A percentile compares a stretch with the other conserved stretches of the same genome.
Conservation (phyloP, 2,888 invertebrate genomes). For the Strigamia crassipes region DNA sequence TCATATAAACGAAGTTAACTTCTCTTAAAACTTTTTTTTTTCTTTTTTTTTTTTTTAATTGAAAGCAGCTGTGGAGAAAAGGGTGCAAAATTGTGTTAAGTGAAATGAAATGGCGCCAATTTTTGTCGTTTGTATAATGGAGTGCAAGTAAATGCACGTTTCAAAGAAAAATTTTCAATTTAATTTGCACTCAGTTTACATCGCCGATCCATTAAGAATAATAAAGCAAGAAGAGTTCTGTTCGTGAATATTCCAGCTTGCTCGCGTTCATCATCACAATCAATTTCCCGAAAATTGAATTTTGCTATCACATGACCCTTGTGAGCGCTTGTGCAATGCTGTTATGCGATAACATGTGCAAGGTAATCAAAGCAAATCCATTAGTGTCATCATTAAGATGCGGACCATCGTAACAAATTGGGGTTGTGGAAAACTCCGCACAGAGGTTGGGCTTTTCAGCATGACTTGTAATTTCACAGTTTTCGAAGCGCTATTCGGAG, state of each 20-base stretch:
- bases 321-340: background rate
- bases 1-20: background rate
- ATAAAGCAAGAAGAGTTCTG: background rate
- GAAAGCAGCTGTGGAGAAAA: background rate
- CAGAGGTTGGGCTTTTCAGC: slow-evolving; percentile 3
- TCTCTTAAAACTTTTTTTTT: background rate
- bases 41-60: background rate
- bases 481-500: background rate
- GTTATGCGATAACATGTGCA: slow-evolving; percentile 13
- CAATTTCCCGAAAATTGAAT: slow-evolving; percentile 4
- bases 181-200: slow-evolving; percentile 15
- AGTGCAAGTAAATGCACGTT: background rate
- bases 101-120: slow-evolving; percentile 10
- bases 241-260: background rate
- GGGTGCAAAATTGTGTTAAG: background rate
- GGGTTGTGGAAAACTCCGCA: background rate
- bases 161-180: background rate
- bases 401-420: background rate
- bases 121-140: background rate
- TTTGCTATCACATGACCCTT: slow-evolving; percentile 14
- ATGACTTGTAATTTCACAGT: background rate
- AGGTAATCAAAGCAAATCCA: slow-evolving; percentile 33
- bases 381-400: slow-evolving; percentile 12
- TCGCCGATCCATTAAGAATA: background rate
- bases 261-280: background rate